These are phyloP conservation scores for Neotragus moschatus DNA, from an alignment of 2,113 vertebrate genomes.

Conservation along the genomic window DNA sequence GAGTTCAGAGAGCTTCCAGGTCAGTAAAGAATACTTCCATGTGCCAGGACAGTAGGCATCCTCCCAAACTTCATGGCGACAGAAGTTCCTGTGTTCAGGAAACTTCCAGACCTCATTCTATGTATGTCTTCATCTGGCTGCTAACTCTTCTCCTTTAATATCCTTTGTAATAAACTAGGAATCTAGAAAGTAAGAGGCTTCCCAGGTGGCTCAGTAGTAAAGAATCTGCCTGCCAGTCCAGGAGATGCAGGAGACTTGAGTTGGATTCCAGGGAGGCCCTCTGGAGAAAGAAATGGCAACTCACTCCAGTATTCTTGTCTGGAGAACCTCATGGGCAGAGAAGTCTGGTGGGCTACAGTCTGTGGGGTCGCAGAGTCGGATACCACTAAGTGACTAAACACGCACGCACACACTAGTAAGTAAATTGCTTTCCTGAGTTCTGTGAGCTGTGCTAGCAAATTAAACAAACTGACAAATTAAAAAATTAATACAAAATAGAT, in stretches of 20 bases:
- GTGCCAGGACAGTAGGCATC: not conserved
- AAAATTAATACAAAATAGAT: not conserved
- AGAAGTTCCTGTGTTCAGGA: not conserved
- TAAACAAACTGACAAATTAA: not conserved
- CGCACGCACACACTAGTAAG: not conserved
- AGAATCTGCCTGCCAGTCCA: not conserved
- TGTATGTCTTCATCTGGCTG: not conserved
- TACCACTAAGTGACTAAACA: not conserved
- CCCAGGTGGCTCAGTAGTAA: not conserved
- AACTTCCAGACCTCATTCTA: not conserved
- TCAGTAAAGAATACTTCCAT: not conserved
- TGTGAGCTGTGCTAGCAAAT: not conserved
- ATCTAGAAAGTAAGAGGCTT: not conserved
- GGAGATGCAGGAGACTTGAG: accelerated
- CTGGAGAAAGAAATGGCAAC: not conserved
- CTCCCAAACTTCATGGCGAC: not conserved
- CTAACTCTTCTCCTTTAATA: not conserved
- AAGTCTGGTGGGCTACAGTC: not conserved
- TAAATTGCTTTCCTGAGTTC: not conserved
- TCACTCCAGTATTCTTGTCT: not conserved
- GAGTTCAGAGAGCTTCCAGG: not conserved
- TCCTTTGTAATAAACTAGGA: not conserved
- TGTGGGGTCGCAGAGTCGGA: accelerated
- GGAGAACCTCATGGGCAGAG: not conserved
- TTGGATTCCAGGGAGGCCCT: not conserved